phyloP scores from a whole-genome alignment of 1,140 invertebrate species.

The Calliphora vicina region DNA sequence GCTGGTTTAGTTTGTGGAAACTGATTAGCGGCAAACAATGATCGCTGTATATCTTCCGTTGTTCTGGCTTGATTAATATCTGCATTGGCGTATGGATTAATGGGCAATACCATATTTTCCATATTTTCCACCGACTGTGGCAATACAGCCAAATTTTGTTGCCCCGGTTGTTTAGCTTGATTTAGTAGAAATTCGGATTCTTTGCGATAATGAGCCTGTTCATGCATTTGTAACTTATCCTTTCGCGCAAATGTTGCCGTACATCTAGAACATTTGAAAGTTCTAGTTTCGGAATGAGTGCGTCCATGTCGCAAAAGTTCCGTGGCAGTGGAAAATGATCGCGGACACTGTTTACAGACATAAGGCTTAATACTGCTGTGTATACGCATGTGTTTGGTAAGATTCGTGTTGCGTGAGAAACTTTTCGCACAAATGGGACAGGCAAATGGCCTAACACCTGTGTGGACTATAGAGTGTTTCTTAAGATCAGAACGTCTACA shows the following conservation, averaged over 20 bases:
- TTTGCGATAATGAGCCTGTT: conserved; percentile 65
- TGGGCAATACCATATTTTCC: background rate
- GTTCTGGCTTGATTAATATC: background rate
- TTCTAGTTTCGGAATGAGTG: conserved; percentile 76
- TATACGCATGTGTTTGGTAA: conserved; percentile 83
- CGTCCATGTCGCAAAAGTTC: conserved; percentile 75
- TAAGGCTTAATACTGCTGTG: conserved; percentile 74
- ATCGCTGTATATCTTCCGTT: background rate
- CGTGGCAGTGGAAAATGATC: conserved; percentile 75
- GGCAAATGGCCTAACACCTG: conserved; percentile 73
- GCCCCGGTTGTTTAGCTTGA: background rate
- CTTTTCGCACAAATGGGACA: conserved; percentile 74
- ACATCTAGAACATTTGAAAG: conserved; percentile 73
- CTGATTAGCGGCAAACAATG: background rate
- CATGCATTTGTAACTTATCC: conserved; percentile 71
- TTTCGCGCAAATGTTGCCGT: conserved; percentile 72
- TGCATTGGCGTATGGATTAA: conserved; percentile 11
- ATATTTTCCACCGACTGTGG: background rate
- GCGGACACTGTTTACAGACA: conserved; percentile 76
- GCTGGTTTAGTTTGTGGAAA: conserved; percentile 11
- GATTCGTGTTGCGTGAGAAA: conserved; percentile 80
- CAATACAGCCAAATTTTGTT: background rate
- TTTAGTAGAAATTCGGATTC: conserved; percentile 38
- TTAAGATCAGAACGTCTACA: conserved; percentile 71
- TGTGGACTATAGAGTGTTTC: conserved; percentile 77